Evolutionary conservation across 2,113 vertebrate species (phyloP).

Genomic region (Alethe castanea): DNA sequence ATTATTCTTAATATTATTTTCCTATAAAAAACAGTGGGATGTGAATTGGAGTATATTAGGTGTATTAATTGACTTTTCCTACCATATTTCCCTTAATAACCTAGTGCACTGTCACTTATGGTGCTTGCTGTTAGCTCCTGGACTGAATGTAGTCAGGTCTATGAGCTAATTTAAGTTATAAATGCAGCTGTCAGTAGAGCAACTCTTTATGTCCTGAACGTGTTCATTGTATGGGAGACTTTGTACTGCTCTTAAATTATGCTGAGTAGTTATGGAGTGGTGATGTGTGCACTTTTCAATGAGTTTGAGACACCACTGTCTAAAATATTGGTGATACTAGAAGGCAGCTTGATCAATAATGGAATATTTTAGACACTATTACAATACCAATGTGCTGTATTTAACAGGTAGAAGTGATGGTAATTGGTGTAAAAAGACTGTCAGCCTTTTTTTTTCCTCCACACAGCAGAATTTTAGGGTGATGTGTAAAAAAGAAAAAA

Average conservation of each 20-base stretch:
- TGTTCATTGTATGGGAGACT: neutral
- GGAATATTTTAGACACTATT: neutral
- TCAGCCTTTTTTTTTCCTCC: neutral
- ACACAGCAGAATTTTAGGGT: neutral
- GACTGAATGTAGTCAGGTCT: neutral
- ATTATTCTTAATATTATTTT: slow-evolving; percentile 47
- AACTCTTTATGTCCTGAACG: neutral
- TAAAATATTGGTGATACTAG: neutral
- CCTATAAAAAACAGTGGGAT: neutral
- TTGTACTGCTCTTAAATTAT: neutral
- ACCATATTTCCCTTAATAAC: neutral
- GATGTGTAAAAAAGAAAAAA: neutral
- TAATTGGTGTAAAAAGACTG: neutral
- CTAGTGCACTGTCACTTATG: neutral
- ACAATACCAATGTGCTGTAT: neutral
- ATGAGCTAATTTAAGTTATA: neutral
- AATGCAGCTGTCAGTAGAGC: neutral
- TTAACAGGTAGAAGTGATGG: neutral
- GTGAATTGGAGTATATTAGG: neutral
- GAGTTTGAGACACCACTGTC: neutral
- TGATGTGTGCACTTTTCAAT: neutral
- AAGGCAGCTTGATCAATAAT: neutral
- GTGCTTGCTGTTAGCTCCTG: neutral
- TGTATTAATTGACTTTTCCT: neutral
- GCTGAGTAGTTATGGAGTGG: neutral